Percentiles rank a stretch among this genome's conserved stretches.
These are phyloP conservation scores for Celastrina argiolus DNA, from an alignment of 2,888 invertebrate genomes.

Conservation along the genomic window DNA sequence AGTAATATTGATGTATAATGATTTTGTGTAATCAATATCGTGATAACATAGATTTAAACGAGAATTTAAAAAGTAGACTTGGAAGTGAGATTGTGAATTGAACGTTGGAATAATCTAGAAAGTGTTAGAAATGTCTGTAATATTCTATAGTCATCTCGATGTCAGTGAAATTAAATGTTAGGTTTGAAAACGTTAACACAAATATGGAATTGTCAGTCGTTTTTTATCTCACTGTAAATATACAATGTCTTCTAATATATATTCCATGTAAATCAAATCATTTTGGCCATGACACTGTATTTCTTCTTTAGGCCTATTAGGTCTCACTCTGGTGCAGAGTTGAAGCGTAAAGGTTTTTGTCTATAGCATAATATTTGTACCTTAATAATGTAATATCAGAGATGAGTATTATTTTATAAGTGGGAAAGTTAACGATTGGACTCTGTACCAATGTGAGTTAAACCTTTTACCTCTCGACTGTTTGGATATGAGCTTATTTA, in stretches of 20 bases:
- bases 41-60: background rate
- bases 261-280: background rate
- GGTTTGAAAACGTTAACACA: background rate
- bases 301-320: conserved; percentile 53
- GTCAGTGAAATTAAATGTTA: conserved; percentile 4
- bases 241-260: background rate
- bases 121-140: conserved; percentile 1
- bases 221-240: background rate
- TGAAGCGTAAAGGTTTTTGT: too few relatives aligned
- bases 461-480: conserved; percentile 53
- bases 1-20: background rate
- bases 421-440: too few relatives aligned
- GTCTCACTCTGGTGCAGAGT: too few relatives aligned
- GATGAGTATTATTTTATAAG: too few relatives aligned
- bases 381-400: too few relatives aligned
- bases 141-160: conserved; percentile 1
- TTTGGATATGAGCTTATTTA: conserved; percentile 68
- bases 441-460: too few relatives aligned
- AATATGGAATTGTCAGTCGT: background rate
- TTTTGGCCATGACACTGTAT: background rate
- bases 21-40: background rate
- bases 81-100: background rate
- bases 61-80: background rate
- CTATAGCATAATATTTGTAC: too few relatives aligned
- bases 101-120: background rate